Percentiles rank a stretch among this genome's conserved stretches.
These are phyloP conservation scores for Avahi laniger DNA, from an alignment of 2,797 vertebrate genomes.

Conservation along the genomic window DNA sequence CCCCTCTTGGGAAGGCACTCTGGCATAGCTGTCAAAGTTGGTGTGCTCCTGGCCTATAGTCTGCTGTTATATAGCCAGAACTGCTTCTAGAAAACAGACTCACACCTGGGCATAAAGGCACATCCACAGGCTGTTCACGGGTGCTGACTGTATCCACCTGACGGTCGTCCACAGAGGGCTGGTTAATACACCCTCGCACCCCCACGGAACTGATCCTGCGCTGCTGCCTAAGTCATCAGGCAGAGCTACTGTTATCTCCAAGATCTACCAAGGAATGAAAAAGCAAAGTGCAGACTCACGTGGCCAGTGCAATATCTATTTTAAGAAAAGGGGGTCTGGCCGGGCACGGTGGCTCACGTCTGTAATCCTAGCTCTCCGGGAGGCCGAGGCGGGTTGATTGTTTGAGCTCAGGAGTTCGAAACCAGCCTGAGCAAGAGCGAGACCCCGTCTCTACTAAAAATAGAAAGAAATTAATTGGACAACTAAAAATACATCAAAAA, in stretches of 20 bases:
- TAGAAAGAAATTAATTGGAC: too few species aligned
- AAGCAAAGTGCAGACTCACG: neutral
- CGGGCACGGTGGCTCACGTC: too few species aligned
- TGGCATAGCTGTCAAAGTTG: rapidly evolving
- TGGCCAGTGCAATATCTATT: neutral
- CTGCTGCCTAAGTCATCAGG: neutral
- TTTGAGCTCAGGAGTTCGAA: too few species aligned
- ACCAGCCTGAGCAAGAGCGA: too few species aligned
- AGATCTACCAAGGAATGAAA: neutral
- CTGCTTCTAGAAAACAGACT: neutral
- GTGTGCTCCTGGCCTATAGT: neutral
- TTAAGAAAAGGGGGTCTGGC: too few species aligned
- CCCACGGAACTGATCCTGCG: neutral
- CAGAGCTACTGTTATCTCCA: neutral
- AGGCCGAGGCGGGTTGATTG: too few species aligned
- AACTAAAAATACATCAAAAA: too few species aligned
- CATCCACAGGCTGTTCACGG: neutral
- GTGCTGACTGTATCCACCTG: too few species aligned
- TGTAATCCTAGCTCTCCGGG: too few species aligned
- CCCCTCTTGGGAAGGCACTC: neutral
- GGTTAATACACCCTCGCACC: neutral
- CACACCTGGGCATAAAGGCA: neutral
- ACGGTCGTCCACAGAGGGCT: neutral
- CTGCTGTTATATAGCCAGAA: neutral
- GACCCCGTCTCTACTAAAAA: too few species aligned